These are phyloP conservation scores for Notolepis coatsorum DNA, from an alignment of 2,797 vertebrate genomes.

Conservation along the genomic window DNA sequence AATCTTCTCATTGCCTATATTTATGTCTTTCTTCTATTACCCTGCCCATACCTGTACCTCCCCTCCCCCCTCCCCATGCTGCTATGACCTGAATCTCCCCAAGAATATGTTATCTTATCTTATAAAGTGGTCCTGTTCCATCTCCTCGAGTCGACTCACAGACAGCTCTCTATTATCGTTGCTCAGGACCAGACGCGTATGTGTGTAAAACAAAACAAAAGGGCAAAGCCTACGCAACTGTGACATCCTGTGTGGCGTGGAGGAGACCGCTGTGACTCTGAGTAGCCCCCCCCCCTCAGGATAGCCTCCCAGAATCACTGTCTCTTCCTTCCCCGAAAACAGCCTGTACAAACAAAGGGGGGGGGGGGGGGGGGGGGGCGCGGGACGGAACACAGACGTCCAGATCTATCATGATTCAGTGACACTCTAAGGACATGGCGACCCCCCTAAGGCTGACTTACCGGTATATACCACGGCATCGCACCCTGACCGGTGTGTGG, in stretches of 20 bases:
- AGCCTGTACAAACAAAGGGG: slow-evolving; percentile 38
- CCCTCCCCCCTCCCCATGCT: too few species aligned
- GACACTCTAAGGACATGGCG: slow-evolving; percentile 31
- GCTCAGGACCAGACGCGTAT: slow-evolving; percentile 53
- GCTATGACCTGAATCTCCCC: too few species aligned
- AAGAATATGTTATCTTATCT: too few species aligned
- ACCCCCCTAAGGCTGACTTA: not conserved
- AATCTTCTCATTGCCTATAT: too few species aligned
- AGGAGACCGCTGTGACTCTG: slow-evolving; percentile 47
- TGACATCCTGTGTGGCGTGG: slow-evolving; percentile 49
- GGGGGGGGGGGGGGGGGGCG: slow-evolving; percentile 38
- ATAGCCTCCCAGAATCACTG: slow-evolving; percentile 47
- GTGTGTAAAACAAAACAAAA: slow-evolving; percentile 65
- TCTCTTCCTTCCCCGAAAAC: slow-evolving; percentile 41
- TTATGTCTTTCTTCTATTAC: too few species aligned
- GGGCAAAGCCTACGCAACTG: slow-evolving; percentile 54
- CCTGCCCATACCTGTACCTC: too few species aligned
- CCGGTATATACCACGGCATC: too few species aligned
- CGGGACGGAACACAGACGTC: slow-evolving; percentile 34
- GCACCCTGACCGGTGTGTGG: too few species aligned
- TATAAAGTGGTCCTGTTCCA: slow-evolving; percentile 28
- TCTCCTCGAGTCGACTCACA: slow-evolving; percentile 46
- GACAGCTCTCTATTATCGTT: slow-evolving; percentile 53
- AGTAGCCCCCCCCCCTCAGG: slow-evolving; percentile 20
- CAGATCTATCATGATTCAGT: slow-evolving; percentile 29